phyloP scores from a whole-genome alignment of 2,888 invertebrate species.

The Acanthosoma haemorrhoidale region DNA sequence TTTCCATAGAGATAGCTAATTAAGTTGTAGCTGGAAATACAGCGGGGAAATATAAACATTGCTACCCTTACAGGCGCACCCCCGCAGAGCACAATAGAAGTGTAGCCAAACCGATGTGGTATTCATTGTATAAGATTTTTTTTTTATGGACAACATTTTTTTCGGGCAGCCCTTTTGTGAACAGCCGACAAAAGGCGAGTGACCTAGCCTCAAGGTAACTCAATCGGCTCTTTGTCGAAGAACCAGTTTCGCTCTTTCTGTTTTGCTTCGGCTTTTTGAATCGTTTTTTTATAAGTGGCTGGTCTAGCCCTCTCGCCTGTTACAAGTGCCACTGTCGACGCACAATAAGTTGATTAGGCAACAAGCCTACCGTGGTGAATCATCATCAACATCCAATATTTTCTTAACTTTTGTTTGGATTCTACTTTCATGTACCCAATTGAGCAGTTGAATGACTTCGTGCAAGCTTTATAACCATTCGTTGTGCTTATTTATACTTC shows the following conservation, averaged over 20 bases:
- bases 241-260: background rate
- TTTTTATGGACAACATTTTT: background rate
- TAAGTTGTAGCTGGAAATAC: too few species aligned
- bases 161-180: background rate
- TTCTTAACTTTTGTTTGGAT: too few species aligned
- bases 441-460: too few species aligned
- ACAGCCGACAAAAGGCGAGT: background rate
- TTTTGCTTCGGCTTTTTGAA: background rate
- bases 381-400: too few species aligned
- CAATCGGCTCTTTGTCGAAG: background rate
- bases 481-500: too few species aligned
- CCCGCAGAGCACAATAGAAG: background rate
- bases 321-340: background rate
- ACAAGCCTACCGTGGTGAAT: background rate
- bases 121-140: background rate
- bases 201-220: conserved; percentile 2
- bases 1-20: too few species aligned
- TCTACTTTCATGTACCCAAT: too few species aligned
- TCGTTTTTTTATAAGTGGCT: background rate
- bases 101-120: background rate
- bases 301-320: background rate
- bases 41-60: too few species aligned
- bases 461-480: too few species aligned
- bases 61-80: background rate
- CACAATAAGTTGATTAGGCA: background rate